Percentiles rank a stretch among this genome's conserved stretches.
These are phyloP conservation scores for Anguilla megastoma DNA, from an alignment of 2,797 vertebrate species.

Conservation along the genomic window DNA sequence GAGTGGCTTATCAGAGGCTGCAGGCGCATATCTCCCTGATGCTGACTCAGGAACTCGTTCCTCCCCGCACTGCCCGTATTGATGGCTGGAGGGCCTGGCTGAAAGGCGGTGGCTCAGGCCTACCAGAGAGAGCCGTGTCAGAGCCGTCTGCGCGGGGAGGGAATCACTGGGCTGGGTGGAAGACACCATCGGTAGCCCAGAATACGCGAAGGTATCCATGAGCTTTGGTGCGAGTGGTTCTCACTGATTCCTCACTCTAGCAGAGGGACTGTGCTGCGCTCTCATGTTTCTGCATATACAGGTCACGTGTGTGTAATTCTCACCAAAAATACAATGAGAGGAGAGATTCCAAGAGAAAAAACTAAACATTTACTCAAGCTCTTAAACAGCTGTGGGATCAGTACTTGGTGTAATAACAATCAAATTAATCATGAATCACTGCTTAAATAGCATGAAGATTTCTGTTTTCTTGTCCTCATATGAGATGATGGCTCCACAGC, in stretches of 20 bases:
- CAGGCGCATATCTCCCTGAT: neutral
- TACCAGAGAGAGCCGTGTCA: neutral
- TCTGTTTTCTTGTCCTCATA: neutral
- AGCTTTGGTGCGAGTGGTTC: neutral
- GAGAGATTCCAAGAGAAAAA: neutral
- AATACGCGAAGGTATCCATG: neutral
- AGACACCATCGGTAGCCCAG: neutral
- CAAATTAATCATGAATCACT: neutral
- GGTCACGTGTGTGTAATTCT: neutral
- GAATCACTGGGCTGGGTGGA: neutral
- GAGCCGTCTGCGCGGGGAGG: neutral
- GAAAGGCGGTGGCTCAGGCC: neutral
- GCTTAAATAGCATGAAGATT: neutral
- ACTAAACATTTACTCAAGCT: neutral
- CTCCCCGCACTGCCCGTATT: neutral
- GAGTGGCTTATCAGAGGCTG: neutral
- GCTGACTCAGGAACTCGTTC: neutral
- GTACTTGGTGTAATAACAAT: neutral
- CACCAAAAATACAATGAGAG: neutral
- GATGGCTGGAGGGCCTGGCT: neutral
- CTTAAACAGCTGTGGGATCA: neutral
- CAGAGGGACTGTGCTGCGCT: neutral
- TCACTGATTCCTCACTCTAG: neutral
- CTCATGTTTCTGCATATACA: neutral
- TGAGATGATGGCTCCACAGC: neutral